Base-by-base conservation (phyloP, 2,888 invertebrate genomes). In the Tetrapedia diversipes region DNA sequence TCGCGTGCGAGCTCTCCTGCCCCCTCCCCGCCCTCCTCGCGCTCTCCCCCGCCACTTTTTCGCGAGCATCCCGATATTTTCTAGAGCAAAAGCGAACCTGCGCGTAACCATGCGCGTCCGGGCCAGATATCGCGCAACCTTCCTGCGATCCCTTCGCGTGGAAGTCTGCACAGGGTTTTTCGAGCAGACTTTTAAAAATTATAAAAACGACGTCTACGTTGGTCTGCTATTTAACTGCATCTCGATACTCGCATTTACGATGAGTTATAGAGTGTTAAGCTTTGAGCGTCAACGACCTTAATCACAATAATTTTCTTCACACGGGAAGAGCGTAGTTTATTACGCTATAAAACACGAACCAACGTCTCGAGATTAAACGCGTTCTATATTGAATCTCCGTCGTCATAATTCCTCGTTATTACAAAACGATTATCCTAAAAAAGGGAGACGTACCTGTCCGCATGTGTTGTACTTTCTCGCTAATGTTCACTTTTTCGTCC, bases 31-130 rank as follows among this genome's bases (percentile, higher is more conserved):
- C 79, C 66, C 54, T 72, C 43, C 63, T 41, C 47, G 78, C 68
- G 63, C 49, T 45, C 70, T 56, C 45, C 49, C 10, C 37, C 49
- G 49, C 14, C 41, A 37, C 64, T 73, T 79, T 79, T 77, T 84
- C 68, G 8, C 63, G 27, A 49, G 49, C 27, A 49, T 41, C 53
- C 53, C 81, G 70, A 84, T 86, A 82, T 80, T 84, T 82, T 80
- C 77, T 76, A 53, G 77, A 80, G 86, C 81, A 79, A 70, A 79
- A 81, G 76, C 37, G 32, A 43, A 59, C 57, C 70, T 76, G 76
- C 86, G 84, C 74, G 77, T 77, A 79, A 67, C 70, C 69, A 82
- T 71, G 69, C 70, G 67, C 66, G 66, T 47, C 69, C 63, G 39
- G 45, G 14, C 39, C 45, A 72, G 54, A 63, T 59, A 61, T 60